phyloP scores from a whole-genome alignment of 2,113 vertebrate genomes.

The Aptenodytes forsteri region DNA sequence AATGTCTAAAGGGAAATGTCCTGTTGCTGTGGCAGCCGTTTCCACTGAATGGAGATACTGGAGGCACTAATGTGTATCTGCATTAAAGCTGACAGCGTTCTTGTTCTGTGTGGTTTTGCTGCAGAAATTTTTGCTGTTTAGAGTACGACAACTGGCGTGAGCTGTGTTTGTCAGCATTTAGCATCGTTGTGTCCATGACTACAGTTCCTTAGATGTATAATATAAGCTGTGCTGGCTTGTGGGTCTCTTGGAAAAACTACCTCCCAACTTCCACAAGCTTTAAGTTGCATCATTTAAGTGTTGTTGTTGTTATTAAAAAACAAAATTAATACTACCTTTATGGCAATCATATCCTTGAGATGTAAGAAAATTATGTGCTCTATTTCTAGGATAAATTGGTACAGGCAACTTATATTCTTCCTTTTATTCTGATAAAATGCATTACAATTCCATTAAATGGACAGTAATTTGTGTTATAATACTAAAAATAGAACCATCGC shows the following conservation, averaged over 20 bases:
- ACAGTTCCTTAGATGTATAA: not conserved
- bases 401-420: not conserved
- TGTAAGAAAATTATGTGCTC: not conserved
- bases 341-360: not conserved
- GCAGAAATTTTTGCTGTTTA: not conserved
- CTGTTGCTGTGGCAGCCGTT: not conserved
- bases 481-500: not conserved
- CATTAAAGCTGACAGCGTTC: not conserved
- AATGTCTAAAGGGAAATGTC: not conserved
- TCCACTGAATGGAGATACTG: not conserved
- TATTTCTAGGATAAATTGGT: not conserved
- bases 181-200: not conserved
- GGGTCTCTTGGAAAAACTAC: not conserved
- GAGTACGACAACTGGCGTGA: not conserved
- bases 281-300: not conserved
- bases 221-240: not conserved
- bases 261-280: fast-evolving
- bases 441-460: not conserved
- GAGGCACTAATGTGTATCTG: not conserved
- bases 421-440: not conserved
- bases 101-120: not conserved
- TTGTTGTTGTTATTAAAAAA: not conserved
- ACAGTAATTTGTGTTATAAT: not conserved
- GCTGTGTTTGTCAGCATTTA: not conserved
- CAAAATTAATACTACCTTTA: not conserved